phyloP scores from a whole-genome alignment of 2,888 invertebrate species.

The Hirtodrosophila alboralis region DNA sequence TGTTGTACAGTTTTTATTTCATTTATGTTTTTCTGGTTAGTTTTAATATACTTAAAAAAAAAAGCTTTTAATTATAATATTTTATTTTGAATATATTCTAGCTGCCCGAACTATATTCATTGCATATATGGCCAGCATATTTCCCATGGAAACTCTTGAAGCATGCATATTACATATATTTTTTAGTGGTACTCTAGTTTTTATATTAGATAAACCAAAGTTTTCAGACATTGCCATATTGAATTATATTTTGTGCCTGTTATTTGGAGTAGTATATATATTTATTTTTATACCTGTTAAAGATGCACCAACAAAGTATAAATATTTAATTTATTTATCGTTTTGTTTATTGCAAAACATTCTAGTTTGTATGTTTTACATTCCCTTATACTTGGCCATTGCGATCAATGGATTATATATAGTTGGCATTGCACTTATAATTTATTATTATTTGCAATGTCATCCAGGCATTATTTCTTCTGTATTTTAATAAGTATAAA shows the following conservation, averaged over 20 bases:
- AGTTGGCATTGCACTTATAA: slow-evolving; percentile 44
- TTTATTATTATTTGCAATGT: slow-evolving; percentile 51
- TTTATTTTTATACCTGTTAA: slow-evolving; percentile 62
- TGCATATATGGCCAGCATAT: slow-evolving; percentile 56
- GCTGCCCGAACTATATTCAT: slow-evolving; percentile 56
- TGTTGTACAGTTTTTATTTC: slow-evolving; percentile 52
- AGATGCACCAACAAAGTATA: slow-evolving; percentile 61
- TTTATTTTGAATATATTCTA: slow-evolving; percentile 15
- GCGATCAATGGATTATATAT: slow-evolving; percentile 42
- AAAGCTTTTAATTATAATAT: background rate
- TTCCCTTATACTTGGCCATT: slow-evolving; percentile 31
- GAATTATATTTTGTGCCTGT: slow-evolving; percentile 57
- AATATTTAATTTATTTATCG: slow-evolving; percentile 51
- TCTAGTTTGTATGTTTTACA: slow-evolving; percentile 31
- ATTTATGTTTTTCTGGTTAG: slow-evolving; percentile 57
- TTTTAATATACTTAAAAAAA: background rate
- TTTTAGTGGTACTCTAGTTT: slow-evolving; percentile 47
- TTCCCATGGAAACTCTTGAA: slow-evolving; percentile 45
- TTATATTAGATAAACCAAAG: slow-evolving; percentile 46
- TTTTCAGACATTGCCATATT: slow-evolving; percentile 27
- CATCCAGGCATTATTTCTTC: slow-evolving; percentile 55
- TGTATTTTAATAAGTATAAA: slow-evolving; percentile 16
- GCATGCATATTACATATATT: slow-evolving; percentile 39
- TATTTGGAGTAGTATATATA: slow-evolving; percentile 59
- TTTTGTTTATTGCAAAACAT: slow-evolving; percentile 49